Percentiles rank a stretch among this genome's conserved stretches.
phyloP scores from a whole-genome alignment of 2,113 vertebrate genomes.

The Monarcha castaneiventris region DNA sequence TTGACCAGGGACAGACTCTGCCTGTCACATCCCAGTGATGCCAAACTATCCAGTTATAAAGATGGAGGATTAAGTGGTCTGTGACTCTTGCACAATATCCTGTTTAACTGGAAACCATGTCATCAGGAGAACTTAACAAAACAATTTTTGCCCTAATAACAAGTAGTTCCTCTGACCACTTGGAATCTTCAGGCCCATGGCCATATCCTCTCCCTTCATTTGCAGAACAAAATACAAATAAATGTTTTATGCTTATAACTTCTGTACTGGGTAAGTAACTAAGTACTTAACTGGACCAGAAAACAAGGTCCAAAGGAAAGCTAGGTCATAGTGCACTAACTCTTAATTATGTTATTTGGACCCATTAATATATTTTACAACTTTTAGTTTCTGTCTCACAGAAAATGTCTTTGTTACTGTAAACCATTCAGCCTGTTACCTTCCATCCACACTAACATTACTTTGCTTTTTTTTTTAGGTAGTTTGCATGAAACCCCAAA shows the following conservation, averaged over 20 bases:
- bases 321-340: neutral
- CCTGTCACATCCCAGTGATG: rapidly evolving
- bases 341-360: neutral
- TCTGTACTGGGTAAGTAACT: neutral
- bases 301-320: neutral
- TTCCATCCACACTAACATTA: neutral
- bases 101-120: neutral
- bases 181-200: neutral
- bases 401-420: neutral
- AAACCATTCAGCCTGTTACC: neutral
- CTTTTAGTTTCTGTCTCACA: neutral
- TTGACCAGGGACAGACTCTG: rapidly evolving
- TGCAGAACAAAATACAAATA: neutral
- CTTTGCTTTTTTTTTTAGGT: neutral
- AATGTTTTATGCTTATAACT: neutral
- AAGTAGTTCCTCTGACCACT: neutral
- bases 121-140: neutral
- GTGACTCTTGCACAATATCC: rapidly evolving
- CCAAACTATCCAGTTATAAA: neutral
- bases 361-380: neutral
- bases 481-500: neutral
- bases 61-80: neutral
- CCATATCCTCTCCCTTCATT: too few relatives aligned
- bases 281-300: neutral
- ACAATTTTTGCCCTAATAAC: neutral